phyloP scores from a whole-genome alignment of 2,113 vertebrate species.

The Ochotona princeps region DNA sequence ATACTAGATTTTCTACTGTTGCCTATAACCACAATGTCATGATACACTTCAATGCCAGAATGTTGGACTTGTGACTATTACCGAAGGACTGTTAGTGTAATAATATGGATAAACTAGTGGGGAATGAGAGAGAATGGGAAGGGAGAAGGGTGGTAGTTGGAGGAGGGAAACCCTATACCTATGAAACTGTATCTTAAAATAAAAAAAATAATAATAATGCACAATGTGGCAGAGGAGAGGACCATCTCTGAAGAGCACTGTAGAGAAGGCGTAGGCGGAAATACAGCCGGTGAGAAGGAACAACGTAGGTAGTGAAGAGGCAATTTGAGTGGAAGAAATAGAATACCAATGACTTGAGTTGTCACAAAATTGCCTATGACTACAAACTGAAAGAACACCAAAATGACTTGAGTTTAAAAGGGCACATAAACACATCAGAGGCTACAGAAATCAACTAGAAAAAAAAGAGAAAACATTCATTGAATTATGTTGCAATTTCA shows the following conservation, averaged over 20 bases:
- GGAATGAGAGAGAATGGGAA: too few species aligned
- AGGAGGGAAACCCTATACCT: too few species aligned
- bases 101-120: too few species aligned
- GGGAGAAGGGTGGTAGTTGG: too few species aligned
- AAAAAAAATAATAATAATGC: too few species aligned
- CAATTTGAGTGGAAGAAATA: not conserved
- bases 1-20: too few species aligned
- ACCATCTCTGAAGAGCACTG: not conserved
- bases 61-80: too few species aligned
- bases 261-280: not conserved
- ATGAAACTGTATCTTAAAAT: too few species aligned
- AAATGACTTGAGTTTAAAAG: not conserved
- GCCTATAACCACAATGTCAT: too few species aligned
- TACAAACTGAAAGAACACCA: not conserved
- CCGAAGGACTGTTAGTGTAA: too few species aligned
- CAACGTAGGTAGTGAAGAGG: not conserved
- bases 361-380: not conserved
- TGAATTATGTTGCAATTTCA: not conserved
- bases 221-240: too few species aligned
- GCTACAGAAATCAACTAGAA: not conserved
- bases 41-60: too few species aligned
- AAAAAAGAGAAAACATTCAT: not conserved
- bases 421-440: not conserved
- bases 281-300: not conserved
- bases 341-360: not conserved